Conservation (phyloP, 1,140 invertebrate species). For the Heterodera schachtii region DNA sequence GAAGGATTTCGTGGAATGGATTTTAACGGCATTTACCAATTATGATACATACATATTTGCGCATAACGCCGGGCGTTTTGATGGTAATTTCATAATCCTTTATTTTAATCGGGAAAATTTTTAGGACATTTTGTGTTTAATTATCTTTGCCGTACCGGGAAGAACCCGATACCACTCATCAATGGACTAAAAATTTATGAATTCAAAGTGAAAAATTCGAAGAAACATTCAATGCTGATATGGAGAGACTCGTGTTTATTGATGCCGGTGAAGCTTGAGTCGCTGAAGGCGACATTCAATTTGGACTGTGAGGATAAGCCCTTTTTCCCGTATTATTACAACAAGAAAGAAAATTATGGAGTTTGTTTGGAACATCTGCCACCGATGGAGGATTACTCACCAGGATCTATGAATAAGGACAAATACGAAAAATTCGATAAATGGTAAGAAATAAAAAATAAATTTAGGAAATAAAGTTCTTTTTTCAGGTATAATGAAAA, state of each 20-base stretch:
- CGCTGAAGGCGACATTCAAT: constrained; percentile 3
- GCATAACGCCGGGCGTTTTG: not conserved
- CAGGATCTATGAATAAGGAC: not conserved
- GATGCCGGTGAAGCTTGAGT: not conserved
- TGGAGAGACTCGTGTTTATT: not conserved
- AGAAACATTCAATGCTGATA: not conserved
- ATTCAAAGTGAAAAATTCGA: not conserved
- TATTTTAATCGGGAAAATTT: too few relatives aligned
- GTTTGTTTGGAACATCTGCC: not conserved
- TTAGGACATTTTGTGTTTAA: constrained; percentile 3
- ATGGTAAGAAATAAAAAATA: not conserved
- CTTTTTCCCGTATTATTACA: not conserved
- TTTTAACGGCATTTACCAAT: not conserved
- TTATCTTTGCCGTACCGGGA: not conserved
- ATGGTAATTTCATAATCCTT: too few relatives aligned
- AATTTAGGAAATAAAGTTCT: too few relatives aligned
- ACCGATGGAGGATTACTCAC: not conserved
- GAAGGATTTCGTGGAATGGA: constrained; percentile 3
- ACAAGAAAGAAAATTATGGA: not conserved
- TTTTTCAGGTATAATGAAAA: not conserved
- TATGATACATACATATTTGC: not conserved
- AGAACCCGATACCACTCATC: not conserved
- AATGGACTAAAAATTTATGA: constrained; percentile 3
- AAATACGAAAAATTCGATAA: not conserved
- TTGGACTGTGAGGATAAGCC: not conserved